Conservation (phyloP, 1,140 invertebrate genomes). For the Gonioctena quinquepunctata region DNA sequence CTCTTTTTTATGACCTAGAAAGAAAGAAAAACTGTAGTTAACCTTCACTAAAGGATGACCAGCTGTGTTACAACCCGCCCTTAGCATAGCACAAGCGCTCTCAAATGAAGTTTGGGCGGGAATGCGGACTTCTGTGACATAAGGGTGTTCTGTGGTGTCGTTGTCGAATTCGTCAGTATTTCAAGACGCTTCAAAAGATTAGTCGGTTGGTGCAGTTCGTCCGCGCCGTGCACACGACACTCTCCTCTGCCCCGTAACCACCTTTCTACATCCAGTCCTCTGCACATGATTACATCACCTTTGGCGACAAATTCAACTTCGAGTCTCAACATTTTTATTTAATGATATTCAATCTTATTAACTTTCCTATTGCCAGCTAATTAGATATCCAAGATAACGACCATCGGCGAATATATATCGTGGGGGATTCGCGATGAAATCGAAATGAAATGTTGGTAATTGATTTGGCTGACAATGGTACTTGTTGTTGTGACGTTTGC, state of each 20-base stretch:
- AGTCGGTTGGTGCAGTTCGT: slow-evolving; percentile 1
- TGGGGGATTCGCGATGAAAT: background rate
- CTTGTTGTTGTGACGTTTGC: background rate
- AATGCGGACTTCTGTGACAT: too few relatives aligned
- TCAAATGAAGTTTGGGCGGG: too few relatives aligned
- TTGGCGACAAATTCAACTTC: slow-evolving; percentile 21
- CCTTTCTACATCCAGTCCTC: slow-evolving; percentile 21
- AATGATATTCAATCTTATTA: slow-evolving; percentile 10
- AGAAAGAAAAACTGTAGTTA: too few relatives aligned
- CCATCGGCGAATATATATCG: background rate
- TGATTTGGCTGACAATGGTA: background rate
- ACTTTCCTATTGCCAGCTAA: slow-evolving; percentile 1
- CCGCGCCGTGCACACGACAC: slow-evolving; percentile 3
- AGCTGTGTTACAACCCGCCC: too few relatives aligned
- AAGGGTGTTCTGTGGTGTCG: too few relatives aligned
- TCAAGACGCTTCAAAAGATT: too few relatives aligned
- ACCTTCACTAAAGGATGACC: too few relatives aligned
- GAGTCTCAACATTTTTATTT: slow-evolving; percentile 8
- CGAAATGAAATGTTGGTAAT: background rate
- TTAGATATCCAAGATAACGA: background rate
- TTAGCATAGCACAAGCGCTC: too few relatives aligned
- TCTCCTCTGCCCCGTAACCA: slow-evolving; percentile 5
- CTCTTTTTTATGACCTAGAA: too few relatives aligned
- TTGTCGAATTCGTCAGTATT: too few relatives aligned
- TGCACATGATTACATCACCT: slow-evolving; percentile 25